These are phyloP conservation scores for Scolanthus callimorphus DNA, from an alignment of 92 coral and sea anemone species.

Conservation along the genomic window DNA sequence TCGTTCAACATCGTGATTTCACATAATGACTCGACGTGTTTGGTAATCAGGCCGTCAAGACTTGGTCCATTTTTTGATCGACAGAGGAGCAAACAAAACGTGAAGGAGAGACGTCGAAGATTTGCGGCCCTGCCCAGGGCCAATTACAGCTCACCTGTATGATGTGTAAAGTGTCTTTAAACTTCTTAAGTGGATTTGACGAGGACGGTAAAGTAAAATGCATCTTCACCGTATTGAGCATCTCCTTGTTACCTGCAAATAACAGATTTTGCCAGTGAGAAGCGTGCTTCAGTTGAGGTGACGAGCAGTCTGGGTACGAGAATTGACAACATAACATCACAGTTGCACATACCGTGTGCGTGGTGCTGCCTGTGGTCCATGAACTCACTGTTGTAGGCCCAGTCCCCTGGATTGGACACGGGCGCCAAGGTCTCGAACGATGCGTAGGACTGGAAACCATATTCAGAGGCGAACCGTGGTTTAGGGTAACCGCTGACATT, in stretches of 20 bases:
- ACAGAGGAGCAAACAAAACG: too few relatives aligned
- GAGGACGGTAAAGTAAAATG: slow-evolving; percentile 84
- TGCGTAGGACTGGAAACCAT: slow-evolving; percentile 98
- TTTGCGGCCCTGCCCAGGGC: not conserved
- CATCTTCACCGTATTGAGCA: slow-evolving; percentile 59
- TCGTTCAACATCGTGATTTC: too few relatives aligned
- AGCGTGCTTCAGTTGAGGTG: too few relatives aligned
- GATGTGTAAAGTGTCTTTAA: slow-evolving; percentile 68
- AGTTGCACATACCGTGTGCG: slow-evolving; percentile 77
- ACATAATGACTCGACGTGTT: too few relatives aligned
- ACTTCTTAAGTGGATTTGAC: slow-evolving; percentile 47
- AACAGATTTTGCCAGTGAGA: too few relatives aligned
- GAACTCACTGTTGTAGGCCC: slow-evolving; percentile 80
- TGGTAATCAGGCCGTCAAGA: too few relatives aligned
- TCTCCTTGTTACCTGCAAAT: slow-evolving; percentile 67
- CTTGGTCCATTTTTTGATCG: too few relatives aligned
- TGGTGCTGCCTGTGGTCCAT: slow-evolving; percentile 98
- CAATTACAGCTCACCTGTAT: slow-evolving; percentile 58
- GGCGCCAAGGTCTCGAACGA: slow-evolving; percentile 86
- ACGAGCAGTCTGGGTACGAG: too few relatives aligned
- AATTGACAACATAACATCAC: too few relatives aligned
- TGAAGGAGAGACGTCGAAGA: too few relatives aligned
- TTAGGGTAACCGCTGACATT: slow-evolving; percentile 82
- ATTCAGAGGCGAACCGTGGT: slow-evolving; percentile 97
- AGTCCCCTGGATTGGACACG: slow-evolving; percentile 81